Evolutionary conservation across 2,797 vertebrate species (phyloP), one percentile per base, ranked within the genome.

Genomic region (Bradypodion ventrale): DNA sequence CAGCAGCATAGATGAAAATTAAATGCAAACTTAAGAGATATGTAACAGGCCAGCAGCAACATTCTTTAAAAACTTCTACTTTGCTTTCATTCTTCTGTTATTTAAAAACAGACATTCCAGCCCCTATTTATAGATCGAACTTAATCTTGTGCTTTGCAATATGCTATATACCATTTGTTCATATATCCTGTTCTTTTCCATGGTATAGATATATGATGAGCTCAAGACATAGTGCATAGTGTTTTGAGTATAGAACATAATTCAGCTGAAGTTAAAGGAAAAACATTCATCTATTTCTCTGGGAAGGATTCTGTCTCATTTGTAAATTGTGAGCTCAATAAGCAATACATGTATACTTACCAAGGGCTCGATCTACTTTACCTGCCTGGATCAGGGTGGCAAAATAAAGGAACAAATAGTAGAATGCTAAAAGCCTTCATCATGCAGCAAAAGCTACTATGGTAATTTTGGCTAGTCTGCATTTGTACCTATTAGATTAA

Each of bases 61-160:
- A 89, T 92, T 87, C 75, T 87, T 78, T 68, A 84, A 91, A 89
- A 91, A 87, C 65, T 82, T 87, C 74, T 93, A 92, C 87, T 93
- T 92, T 93, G 87, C 88, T 91, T 92, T 78, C 65, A 87, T 91
- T 88, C 85, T 91, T 90, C 85, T 90, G 83, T 87, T 84, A 3
- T 91, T 92, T 94, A 90, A 15, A 93, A 92, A 73, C 80, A 89
- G 75, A 92, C 79, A 91, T 87, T 87, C 86, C 66, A n/a, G 80
- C 69, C 84, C 78, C 87, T 94, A 89, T 92, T 94, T 93, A 90
- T 92, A 93, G 84, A 90, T 84, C 76, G 89, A 92, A 92, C 90
- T 92, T 92, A 90, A 89, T 92, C 90, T 93, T 92, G 84, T 83
- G 87, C 90, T 88, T 85, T 92, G 84, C 79, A 83, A 90, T 93